Percentiles rank a stretch among this genome's conserved stretches.
phyloP scores from a whole-genome alignment of 2,888 invertebrate species.

The Pilophorus perplexus region DNA sequence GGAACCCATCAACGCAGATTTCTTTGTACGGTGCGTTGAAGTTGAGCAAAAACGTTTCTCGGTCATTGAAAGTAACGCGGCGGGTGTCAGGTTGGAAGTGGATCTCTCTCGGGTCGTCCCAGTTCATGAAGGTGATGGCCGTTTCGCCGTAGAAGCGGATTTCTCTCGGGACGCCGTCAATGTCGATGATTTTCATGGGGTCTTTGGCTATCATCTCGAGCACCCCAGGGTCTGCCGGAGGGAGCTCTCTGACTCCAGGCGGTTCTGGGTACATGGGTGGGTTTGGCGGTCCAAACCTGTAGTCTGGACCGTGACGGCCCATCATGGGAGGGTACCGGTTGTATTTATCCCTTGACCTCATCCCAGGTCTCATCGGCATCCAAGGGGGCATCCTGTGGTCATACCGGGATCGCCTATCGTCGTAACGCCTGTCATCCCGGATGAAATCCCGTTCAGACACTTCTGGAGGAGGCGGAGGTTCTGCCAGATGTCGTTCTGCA shows the following conservation, averaged over 20 bases:
- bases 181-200: conserved; percentile 74
- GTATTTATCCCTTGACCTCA: conserved; percentile 14
- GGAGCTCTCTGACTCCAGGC: conserved; percentile 51
- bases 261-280: background rate
- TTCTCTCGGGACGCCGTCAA: conserved; percentile 76
- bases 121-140: conserved; percentile 79
- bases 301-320: background rate
- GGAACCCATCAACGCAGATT: conserved; percentile 66
- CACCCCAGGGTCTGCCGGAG: conserved; percentile 54
- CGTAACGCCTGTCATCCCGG: conserved; percentile 1
- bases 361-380: background rate
- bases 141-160: conserved; percentile 83
- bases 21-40: conserved; percentile 59
- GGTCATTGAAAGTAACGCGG: conserved; percentile 70
- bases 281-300: conserved; percentile 3
- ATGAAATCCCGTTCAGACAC: conserved; percentile 6
- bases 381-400: conserved; percentile 4
- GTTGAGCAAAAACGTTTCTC: conserved; percentile 46
- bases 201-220: conserved; percentile 63
- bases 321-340: conserved; percentile 9
- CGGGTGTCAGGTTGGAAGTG: conserved; percentile 78
- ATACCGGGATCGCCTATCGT: background rate
- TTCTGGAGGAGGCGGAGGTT: conserved; percentile 12
- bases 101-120: conserved; percentile 82
- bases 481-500: background rate